These are phyloP conservation scores for Zonitis immaculata DNA, from an alignment of 2,888 invertebrate genomes.

Conservation along the genomic window DNA sequence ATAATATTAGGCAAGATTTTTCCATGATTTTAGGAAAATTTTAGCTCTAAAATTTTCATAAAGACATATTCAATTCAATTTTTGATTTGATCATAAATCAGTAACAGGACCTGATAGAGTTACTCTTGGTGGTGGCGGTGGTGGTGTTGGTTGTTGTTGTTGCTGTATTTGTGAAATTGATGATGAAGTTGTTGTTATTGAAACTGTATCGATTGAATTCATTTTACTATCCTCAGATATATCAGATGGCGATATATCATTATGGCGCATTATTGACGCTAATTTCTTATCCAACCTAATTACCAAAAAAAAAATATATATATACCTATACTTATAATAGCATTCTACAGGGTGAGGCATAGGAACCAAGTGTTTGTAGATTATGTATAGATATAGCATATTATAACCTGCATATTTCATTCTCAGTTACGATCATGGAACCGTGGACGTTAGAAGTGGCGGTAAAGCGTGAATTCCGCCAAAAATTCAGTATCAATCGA, in stretches of 20 bases:
- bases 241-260: conserved; percentile 37
- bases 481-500: too few relatives aligned
- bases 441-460: too few relatives aligned
- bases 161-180: conserved; percentile 31
- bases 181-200: conserved; percentile 32
- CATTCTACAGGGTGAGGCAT: too few relatives aligned
- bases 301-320: background rate
- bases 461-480: too few relatives aligned
- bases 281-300: conserved; percentile 57
- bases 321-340: too few relatives aligned
- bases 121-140: conserved; percentile 38
- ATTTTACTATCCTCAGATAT: conserved; percentile 43
- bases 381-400: too few relatives aligned
- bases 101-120: conserved; percentile 61
- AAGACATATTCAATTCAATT: too few relatives aligned
- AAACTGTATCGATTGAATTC: conserved; percentile 37
- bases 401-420: too few relatives aligned
- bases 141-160: too few relatives aligned
- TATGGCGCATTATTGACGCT: conserved; percentile 49
- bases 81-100: conserved; percentile 41
- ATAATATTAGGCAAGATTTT: background rate
- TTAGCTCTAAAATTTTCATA: too few relatives aligned
- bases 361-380: too few relatives aligned
- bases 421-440: too few relatives aligned
- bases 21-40: background rate